Evolutionary conservation across 2,113 vertebrate species (phyloP).

Genomic region (Nothoprocta perdicaria): DNA sequence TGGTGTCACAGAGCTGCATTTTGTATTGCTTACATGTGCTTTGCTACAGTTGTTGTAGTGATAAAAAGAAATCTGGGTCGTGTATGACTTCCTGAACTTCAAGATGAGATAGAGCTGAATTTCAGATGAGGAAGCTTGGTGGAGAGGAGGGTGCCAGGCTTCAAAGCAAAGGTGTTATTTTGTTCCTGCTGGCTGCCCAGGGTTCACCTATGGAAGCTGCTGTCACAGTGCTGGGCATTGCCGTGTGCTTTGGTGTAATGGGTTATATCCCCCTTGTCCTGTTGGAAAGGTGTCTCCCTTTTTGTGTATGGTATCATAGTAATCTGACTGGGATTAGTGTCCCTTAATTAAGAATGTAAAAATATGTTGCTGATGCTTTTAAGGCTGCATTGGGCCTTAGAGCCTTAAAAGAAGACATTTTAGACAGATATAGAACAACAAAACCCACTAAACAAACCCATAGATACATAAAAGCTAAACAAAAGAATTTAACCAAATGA

Average conservation of each 20-base stretch:
- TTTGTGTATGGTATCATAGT: neutral
- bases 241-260: neutral
- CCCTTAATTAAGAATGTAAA: neutral
- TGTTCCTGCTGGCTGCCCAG: neutral
- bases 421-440: neutral
- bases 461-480: neutral
- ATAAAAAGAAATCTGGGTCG: conserved; percentile 7
- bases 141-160: neutral
- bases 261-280: neutral
- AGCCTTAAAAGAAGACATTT: neutral
- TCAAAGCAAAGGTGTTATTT: conserved; percentile 29
- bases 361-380: neutral
- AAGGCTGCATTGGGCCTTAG: neutral
- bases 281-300: neutral
- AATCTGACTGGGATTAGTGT: neutral
- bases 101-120: neutral
- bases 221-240: neutral
- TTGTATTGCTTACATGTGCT: neutral
- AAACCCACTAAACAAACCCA: neutral
- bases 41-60: conserved; percentile 8
- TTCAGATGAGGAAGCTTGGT: conserved; percentile 4
- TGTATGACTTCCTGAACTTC: neutral
- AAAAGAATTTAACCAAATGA: neutral
- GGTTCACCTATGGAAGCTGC: neutral
- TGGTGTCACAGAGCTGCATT: neutral